Percentiles rank a stretch among this genome's conserved stretches.
phyloP scores from a whole-genome alignment of 2,888 invertebrate genomes.

The Lomographa bimaculata region DNA sequence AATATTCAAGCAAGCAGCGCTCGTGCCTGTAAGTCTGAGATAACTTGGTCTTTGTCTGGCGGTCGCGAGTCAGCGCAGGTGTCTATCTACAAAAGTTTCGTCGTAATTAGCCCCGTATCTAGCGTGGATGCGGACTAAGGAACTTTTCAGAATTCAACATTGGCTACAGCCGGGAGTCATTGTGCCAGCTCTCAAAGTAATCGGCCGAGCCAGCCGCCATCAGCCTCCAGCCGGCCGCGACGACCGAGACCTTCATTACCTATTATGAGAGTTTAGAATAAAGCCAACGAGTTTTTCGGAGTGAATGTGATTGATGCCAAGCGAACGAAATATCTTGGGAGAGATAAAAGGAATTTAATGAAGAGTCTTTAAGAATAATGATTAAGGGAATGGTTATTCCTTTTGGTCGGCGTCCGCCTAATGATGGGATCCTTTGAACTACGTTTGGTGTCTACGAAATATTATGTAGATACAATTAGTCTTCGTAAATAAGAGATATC shows the following conservation, averaged over 20 bases:
- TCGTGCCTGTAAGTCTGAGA: constrained; percentile 73
- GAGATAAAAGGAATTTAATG: constrained; percentile 84
- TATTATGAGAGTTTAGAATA: constrained; percentile 84
- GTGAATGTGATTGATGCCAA: constrained; percentile 83
- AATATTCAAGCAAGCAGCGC: constrained; percentile 46
- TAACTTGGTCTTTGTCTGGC: constrained; percentile 80
- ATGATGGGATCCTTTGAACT: constrained; percentile 78
- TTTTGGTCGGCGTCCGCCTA: constrained; percentile 75
- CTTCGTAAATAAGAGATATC: constrained; percentile 54
- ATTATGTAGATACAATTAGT: constrained; percentile 64
- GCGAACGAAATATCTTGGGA: constrained; percentile 79
- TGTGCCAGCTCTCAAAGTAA: constrained; percentile 79
- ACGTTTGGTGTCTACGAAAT: constrained; percentile 71
- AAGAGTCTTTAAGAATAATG: constrained; percentile 83
- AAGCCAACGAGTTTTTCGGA: constrained; percentile 82
- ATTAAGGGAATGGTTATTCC: constrained; percentile 83
- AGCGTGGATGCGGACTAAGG: constrained; percentile 73
- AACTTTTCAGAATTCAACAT: constrained; percentile 79
- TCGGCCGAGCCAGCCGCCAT: constrained; percentile 74
- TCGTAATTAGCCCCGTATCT: constrained; percentile 80
- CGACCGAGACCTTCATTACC: constrained; percentile 81
- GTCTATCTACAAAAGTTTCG: constrained; percentile 82
- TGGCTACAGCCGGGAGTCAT: constrained; percentile 76
- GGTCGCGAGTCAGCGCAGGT: constrained; percentile 76
- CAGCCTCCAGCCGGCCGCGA: constrained; percentile 75